Base-by-base conservation (phyloP, 2,888 invertebrate species). In the Octodonta nipae region DNA sequence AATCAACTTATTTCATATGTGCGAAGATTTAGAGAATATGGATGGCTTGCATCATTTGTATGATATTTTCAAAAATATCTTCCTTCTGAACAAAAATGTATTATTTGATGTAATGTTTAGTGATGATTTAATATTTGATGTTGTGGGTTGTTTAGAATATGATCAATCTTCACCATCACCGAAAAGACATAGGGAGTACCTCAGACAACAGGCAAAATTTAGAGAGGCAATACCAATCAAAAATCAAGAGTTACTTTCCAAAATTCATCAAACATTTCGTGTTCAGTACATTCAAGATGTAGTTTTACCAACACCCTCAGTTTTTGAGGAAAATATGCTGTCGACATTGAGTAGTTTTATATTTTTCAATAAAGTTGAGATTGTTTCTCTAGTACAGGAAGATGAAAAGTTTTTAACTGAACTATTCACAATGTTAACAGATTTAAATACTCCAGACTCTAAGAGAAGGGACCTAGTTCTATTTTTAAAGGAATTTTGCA, bases 281-380 rank as follows among this genome's bases (percentile, higher is more conserved):
- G 95, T 98, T 55, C 98, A 99, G 69, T 99, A 99, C 66, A 95
- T 98, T 54, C 87, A 88, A 59, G 98, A 99, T 66, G 93, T 96
- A 51, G 96, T 98, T 52, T 70, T 99, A 57, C 98, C 98, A 13
- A 91, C 96, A 29, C 96, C 98, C 7, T 93, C 93, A 47, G 88
- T 99, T 51, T 98, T 96, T 65, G 99, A 99, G 61, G 99, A 99
- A 64, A 98, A 96, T 63, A 81, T 96, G 77, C 73, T 98, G 44
- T 93, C 92, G 54, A 91, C 93, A 38, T 70, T 99, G 54, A 89
- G 87, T 60, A 95, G 93, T 71, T 96, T 96, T 71, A 89, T 99
- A 66, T 98, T 93, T 73, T 98, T 98, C 68, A 96, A 95, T 68
- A 96, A 99, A 70, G 89, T 95, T 59, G 96, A 98, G 71, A 99